A percentile compares a stretch with the other conserved stretches of the same genome.
phyloP scores from a whole-genome alignment of 2,113 vertebrate species.

The Clarias gariepinus region DNA sequence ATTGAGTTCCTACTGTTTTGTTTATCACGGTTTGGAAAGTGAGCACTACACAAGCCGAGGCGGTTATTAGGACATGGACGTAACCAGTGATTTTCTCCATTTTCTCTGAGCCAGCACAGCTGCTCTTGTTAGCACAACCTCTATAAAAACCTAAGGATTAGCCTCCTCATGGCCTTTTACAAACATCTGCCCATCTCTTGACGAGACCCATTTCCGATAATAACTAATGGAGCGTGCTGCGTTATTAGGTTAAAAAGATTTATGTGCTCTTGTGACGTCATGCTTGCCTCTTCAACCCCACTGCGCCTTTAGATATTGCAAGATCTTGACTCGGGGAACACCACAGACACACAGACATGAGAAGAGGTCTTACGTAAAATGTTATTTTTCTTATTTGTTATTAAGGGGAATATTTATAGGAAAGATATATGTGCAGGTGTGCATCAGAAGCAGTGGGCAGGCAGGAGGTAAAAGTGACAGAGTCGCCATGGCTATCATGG shows the following conservation, averaged over 20 bases:
- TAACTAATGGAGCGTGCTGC: background rate
- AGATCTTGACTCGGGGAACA: too few relatives aligned
- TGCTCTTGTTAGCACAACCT: conserved; percentile 8
- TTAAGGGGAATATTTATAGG: too few relatives aligned
- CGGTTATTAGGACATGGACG: background rate
- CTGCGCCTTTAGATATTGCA: background rate
- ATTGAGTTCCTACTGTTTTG: background rate
- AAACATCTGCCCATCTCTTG: background rate
- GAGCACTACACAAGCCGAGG: background rate
- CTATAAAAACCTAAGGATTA: background rate
- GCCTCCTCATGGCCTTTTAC: background rate
- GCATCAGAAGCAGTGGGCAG: too few relatives aligned
- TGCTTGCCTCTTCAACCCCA: background rate
- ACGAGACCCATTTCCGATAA: background rate
- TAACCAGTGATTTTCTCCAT: conserved; percentile 22
- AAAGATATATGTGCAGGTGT: too few relatives aligned
- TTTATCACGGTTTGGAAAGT: background rate
- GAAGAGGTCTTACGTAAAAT: too few relatives aligned
- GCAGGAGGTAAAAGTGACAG: too few relatives aligned
- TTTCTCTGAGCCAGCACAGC: conserved; percentile 32
- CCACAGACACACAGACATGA: too few relatives aligned
- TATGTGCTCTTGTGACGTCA: background rate
- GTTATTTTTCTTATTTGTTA: too few relatives aligned
- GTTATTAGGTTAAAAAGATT: background rate
- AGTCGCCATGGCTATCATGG: too few relatives aligned